Evolutionary conservation across 2,888 invertebrate genomes (phyloP).

Genomic region (Cyrtodaria siliqua): DNA sequence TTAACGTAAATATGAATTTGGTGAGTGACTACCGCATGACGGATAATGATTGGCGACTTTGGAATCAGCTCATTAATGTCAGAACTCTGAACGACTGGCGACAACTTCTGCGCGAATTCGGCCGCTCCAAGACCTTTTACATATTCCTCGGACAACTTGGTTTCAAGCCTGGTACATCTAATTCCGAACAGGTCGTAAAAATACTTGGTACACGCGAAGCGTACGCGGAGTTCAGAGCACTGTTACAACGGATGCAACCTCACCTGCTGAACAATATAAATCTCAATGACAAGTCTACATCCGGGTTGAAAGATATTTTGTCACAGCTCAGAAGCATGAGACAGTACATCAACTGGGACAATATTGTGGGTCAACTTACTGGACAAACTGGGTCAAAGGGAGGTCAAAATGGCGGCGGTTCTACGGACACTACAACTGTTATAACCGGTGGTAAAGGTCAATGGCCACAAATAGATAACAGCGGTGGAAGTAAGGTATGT

Average conservation of each 20-base stretch:
- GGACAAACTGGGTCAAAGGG: neutral
- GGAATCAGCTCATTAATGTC: constrained; percentile 50
- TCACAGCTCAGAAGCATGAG: constrained; percentile 51
- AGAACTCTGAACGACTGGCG: constrained; percentile 48
- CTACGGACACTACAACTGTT: neutral
- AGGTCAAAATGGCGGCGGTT: constrained; percentile 1
- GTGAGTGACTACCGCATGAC: constrained; percentile 56
- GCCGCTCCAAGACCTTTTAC: constrained; percentile 65
- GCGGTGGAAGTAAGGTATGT: no score
- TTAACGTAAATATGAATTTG: constrained; percentile 47
- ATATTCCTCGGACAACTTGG: constrained; percentile 66
- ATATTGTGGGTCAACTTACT: constrained; percentile 30
- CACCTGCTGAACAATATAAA: constrained; percentile 21
- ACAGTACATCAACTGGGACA: constrained; percentile 62
- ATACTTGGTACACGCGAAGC: constrained; percentile 67
- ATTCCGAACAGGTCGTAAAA: constrained; percentile 65
- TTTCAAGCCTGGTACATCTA: constrained; percentile 66
- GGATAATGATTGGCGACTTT: constrained; percentile 58
- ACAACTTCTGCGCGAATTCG: constrained; percentile 61
- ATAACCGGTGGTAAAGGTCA: no score
- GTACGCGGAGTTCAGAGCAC: constrained; percentile 45
- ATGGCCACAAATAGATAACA: no score
- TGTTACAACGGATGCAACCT: constrained; percentile 54
- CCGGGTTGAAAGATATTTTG: constrained; percentile 51
- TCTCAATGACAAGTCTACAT: constrained; percentile 20